phyloP scores from a whole-genome alignment of 1,140 invertebrate species.

The Conus betulinus region DNA sequence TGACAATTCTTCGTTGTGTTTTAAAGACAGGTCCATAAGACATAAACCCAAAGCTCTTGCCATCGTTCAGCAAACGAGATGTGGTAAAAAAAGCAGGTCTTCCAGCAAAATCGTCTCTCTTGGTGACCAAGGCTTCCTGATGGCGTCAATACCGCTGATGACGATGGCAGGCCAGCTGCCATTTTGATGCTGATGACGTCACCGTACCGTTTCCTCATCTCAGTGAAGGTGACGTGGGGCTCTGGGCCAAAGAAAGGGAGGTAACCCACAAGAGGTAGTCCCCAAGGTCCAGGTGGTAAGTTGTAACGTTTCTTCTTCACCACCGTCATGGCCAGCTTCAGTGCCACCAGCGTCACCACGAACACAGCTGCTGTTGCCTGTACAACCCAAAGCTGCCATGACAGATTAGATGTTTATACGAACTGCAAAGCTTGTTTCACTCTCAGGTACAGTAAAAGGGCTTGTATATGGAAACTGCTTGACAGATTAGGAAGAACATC shows the following conservation, averaged over 20 bases:
- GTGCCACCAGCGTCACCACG: constrained; percentile 13
- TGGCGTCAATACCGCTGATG: constrained; percentile 48
- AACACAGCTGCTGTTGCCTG: constrained; percentile 2
- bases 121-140: constrained; percentile 49
- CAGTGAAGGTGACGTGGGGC: constrained; percentile 36
- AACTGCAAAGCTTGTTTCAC: no score
- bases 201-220: constrained; percentile 48
- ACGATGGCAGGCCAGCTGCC: constrained; percentile 53
- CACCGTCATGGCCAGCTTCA: constrained; percentile 1
- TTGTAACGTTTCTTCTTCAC: constrained; percentile 21
- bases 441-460: no score
- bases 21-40: constrained; percentile 30
- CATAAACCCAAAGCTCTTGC: constrained; percentile 34
- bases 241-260: constrained; percentile 56
- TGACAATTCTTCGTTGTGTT: constrained; percentile 44
- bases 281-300: constrained; percentile 58
- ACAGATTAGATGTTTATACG: no score
- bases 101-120: constrained; percentile 53
- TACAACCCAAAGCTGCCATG: no score
- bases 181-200: constrained; percentile 55
- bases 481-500: no score
- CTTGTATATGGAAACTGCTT: no score
- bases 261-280: constrained; percentile 60
- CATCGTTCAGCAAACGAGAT: constrained; percentile 34
- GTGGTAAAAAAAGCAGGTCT: constrained; percentile 53